A percentile compares a stretch with the other conserved stretches of the same genome.
Conservation (phyloP, 1,140 invertebrate species). For the Drosophila murphyi region DNA sequence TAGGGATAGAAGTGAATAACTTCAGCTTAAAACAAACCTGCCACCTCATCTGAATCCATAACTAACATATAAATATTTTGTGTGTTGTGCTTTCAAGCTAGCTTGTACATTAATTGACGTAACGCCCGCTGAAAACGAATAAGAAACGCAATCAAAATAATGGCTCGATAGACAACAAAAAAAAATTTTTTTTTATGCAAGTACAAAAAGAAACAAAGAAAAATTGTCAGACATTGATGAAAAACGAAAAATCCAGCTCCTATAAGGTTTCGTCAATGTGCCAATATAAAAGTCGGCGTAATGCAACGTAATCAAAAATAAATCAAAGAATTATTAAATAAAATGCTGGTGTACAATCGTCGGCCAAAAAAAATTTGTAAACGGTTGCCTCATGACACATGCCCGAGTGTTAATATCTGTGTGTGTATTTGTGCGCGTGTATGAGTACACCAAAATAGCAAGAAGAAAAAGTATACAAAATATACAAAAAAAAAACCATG, state of each 20-base stretch:
- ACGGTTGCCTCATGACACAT: background rate
- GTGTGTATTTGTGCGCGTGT: background rate
- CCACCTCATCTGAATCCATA: background rate
- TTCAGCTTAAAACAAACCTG: too few relatives aligned
- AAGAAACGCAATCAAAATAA: background rate
- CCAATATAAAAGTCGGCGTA: background rate
- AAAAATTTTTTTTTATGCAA: background rate
- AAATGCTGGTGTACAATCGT: background rate
- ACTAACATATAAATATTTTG: background rate
- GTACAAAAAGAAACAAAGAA: slow-evolving; percentile 35
- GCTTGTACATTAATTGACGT: background rate
- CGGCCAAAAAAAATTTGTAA: background rate
- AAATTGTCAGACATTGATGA: slow-evolving; percentile 37
- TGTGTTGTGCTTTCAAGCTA: background rate
- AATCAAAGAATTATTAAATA: slow-evolving; percentile 3
- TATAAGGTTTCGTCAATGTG: background rate
- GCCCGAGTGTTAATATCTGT: background rate
- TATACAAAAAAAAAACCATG: background rate
- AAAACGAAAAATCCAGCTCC: background rate
- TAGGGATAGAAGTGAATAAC: too few relatives aligned
- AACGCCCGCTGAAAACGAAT: background rate
- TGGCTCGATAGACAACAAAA: background rate
- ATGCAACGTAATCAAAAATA: background rate
- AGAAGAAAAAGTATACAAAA: background rate
- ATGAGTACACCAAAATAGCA: background rate